Evolutionary conservation across 2,113 vertebrate genomes (phyloP).

Genomic region (Pseudorectes ferrugineus): DNA sequence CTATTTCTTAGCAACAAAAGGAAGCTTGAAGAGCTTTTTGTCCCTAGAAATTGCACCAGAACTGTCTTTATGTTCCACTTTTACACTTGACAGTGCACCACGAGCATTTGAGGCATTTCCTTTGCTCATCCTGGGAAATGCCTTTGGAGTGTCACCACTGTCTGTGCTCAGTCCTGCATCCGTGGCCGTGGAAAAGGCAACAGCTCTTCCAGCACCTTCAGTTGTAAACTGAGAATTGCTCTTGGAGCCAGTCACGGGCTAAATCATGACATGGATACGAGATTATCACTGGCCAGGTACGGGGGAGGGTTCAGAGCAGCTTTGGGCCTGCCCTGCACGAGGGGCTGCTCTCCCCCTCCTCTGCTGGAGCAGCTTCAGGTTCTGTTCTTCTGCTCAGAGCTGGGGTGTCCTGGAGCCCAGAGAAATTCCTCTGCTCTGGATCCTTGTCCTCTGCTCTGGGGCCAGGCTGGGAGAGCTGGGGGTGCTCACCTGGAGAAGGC

Average conservation of each 20-base stretch:
- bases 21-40: background rate
- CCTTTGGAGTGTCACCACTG: background rate
- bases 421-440: background rate
- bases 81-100: background rate
- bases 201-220: background rate
- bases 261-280: fast-evolving
- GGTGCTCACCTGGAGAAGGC: background rate
- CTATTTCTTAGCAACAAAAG: slow-evolving; percentile 51
- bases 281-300: no score
- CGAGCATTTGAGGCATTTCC: background rate
- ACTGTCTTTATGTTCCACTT: background rate
- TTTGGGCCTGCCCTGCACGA: background rate
- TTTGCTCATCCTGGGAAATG: background rate
- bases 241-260: background rate
- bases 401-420: background rate
- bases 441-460: background rate
- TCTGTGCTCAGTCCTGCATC: background rate
- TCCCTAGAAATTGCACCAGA: background rate
- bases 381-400: background rate
- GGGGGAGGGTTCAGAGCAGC: background rate
- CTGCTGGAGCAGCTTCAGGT: background rate
- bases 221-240: background rate
- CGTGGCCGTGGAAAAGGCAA: background rate
- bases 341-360: background rate
- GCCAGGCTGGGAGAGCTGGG: background rate